A percentile compares a stretch with the other conserved stretches of the same genome.
phyloP scores from a whole-genome alignment of 2,797 vertebrate genomes.

The Tolypeutes matacus region DNA sequence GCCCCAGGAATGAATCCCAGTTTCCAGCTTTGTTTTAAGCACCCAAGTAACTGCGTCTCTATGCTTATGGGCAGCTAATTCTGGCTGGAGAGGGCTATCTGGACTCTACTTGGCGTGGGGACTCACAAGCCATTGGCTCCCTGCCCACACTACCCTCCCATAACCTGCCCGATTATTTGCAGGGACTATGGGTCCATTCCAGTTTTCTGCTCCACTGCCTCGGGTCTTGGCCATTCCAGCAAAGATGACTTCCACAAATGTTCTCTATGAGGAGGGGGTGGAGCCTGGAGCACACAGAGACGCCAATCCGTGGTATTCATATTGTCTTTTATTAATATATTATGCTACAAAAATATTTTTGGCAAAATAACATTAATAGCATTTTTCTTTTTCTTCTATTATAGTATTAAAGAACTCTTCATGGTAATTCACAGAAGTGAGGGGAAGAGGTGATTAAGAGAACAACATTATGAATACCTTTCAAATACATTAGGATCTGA shows the following conservation, averaged over 20 bases:
- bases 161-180: background rate
- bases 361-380: constrained; percentile 91
- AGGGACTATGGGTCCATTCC: background rate
- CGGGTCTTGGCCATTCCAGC: background rate
- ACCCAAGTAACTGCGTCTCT: background rate
- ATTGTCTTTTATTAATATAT: constrained; percentile 91
- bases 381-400: constrained; percentile 86
- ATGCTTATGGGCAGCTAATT: background rate
- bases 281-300: background rate
- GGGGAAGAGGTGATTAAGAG: constrained; percentile 76
- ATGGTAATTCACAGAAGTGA: constrained; percentile 85
- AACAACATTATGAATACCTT: constrained; percentile 65
- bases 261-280: background rate
- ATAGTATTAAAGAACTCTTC: constrained; percentile 87
- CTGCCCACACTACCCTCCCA: background rate
- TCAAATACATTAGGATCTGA: constrained; percentile 68
- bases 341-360: constrained; percentile 92
- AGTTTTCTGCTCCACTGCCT: background rate
- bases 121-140: background rate
- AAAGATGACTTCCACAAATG: background rate
- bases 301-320: constrained; percentile 80
- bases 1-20: background rate
- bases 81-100: background rate
- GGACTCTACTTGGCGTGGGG: background rate
- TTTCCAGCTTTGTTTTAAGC: background rate